Base-by-base conservation (phyloP, 1,140 invertebrate species). In the Aradophagus sp. region DNA sequence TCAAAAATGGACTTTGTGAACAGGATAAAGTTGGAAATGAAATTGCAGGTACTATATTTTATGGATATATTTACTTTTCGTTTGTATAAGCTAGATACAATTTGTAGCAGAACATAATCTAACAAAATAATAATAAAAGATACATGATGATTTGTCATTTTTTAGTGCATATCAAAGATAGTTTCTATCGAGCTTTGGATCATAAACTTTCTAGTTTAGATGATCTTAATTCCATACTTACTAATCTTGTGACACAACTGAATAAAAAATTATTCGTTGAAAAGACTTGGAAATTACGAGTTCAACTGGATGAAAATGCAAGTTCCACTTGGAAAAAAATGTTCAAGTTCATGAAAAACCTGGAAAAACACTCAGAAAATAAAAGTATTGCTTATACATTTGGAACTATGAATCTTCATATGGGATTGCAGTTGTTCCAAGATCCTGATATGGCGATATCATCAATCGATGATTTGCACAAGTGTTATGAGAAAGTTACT, bases 391-490 rank as follows among this genome's bases (percentile, higher is more conserved):
- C 26, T 1, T 44, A 20, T 2, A 73, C 70, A 10, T 91, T 92
- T 78, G 87, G 90, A 52, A 89, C 89, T 20, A 85, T 93, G 61
- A 87, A 91, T 44, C 82, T 92, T 44, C 89, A 92, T 42, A 89
- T 93, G 84, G 89, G 89, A n/a, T 77, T 93, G 11, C 92, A 92
- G 65, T 77, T 93, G 47, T 92, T 93, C 77, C 87, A 87, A 13
- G 90, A 93, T 70, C 82, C 88, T 4, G 89, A 91, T 83, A 86
- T 92, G 79, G 90, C 91, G 1, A 79, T 86, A 45, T 88, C 89
- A 70, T 88, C 90, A 1, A 88, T 93, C 23, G 86, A 89, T 55
- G 91, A 93, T 79, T 77, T 93, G 12, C 87, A 91, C 69, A 88
- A 86, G 73, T 93, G 92, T 70, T 91, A 89, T 73, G 86, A 91